A percentile compares a stretch with the other conserved stretches of the same genome.
Conservation (phyloP, 2,888 invertebrate species). For the Cetonia aurata region DNA sequence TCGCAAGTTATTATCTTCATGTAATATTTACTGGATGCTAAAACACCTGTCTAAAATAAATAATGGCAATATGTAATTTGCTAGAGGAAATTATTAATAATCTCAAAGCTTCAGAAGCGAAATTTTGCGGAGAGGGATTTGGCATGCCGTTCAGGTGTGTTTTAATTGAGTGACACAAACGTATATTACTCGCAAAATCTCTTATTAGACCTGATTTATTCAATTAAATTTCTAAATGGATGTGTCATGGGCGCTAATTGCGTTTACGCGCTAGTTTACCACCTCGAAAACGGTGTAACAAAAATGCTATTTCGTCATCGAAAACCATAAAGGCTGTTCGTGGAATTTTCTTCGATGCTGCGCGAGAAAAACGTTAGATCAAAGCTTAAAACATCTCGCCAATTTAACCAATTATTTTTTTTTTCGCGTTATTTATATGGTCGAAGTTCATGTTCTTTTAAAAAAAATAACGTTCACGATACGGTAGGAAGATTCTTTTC, state of each 20-base stretch:
- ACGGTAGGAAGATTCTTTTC: too few relatives aligned
- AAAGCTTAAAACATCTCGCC: too few relatives aligned
- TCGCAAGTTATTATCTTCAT: too few relatives aligned
- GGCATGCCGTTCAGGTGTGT: too few relatives aligned
- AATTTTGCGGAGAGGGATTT: background rate
- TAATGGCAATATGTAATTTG: conserved; percentile 5
- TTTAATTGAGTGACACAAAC: conserved; percentile 4
- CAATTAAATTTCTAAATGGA: conserved; percentile 19
- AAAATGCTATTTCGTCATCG: too few relatives aligned
- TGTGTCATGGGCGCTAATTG: conserved; percentile 2
- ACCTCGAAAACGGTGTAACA: background rate
- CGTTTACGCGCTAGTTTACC: conserved; percentile 1
- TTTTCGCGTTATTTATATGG: too few relatives aligned
- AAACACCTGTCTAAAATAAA: conserved; percentile 26
- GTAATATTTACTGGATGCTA: background rate
- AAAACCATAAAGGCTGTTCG: too few relatives aligned
- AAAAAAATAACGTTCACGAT: too few relatives aligned
- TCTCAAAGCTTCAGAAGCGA: background rate
- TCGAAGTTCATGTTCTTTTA: too few relatives aligned
- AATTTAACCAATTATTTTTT: too few relatives aligned
- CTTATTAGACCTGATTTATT: background rate
- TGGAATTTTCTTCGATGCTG: too few relatives aligned
- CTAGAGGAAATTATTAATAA: conserved; percentile 3
- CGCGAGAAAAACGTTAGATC: too few relatives aligned
- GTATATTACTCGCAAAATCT: background rate